Conservation (phyloP, 2,888 invertebrate genomes). For the Sympetrum striolatum region DNA sequence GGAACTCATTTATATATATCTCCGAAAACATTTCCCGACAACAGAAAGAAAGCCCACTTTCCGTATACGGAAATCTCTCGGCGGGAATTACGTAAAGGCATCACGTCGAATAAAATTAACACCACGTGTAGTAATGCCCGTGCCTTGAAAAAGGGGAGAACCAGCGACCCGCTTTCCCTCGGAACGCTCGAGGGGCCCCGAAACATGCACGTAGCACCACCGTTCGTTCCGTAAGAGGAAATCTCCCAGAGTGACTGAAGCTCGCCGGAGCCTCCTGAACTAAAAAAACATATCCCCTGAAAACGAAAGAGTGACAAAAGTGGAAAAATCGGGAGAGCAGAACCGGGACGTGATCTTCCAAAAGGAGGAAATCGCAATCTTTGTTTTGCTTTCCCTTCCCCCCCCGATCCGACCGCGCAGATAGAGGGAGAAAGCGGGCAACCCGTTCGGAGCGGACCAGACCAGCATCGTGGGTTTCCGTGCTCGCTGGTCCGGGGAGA, state of each 20-base stretch:
- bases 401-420: background rate
- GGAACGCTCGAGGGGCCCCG: background rate
- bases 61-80: background rate
- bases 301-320: background rate
- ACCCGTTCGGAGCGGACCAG: background rate
- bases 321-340: background rate
- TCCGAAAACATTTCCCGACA: background rate
- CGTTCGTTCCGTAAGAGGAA: background rate
- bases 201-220: background rate
- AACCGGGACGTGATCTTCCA: background rate
- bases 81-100: background rate
- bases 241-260: background rate
- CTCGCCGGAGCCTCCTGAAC: background rate
- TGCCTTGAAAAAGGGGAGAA: background rate
- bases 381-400: background rate
- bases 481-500: background rate
- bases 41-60: background rate
- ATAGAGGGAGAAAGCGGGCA: background rate
- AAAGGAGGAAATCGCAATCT: background rate
- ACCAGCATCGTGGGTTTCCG: too few relatives aligned
- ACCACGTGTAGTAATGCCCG: background rate
- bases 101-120: background rate
- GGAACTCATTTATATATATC: too few relatives aligned
- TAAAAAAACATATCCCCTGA: background rate
- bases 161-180: background rate